Conservation (phyloP, 1,140 invertebrate genomes). For the Pseudomyrmex dendroicus region DNA sequence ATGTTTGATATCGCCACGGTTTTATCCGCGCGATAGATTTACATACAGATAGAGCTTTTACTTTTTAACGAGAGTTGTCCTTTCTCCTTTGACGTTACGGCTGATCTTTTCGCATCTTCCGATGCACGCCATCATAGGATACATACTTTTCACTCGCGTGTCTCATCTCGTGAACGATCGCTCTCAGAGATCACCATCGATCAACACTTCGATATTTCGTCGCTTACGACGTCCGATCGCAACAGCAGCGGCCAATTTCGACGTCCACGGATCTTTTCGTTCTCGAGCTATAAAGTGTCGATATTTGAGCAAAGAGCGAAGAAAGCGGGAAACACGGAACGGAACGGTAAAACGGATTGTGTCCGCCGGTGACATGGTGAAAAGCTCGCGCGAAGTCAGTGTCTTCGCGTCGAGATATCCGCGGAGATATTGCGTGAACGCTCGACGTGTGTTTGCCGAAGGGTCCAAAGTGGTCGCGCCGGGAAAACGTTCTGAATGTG, state of each 20-base stretch:
- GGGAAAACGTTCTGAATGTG: constrained; percentile 28
- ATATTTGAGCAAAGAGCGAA: neutral
- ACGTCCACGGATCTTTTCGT: constrained; percentile 28
- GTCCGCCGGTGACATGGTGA: constrained; percentile 47
- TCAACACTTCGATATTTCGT: constrained; percentile 36
- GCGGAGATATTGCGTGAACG: constrained; percentile 44
- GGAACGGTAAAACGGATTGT: constrained; percentile 20
- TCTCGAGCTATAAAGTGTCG: constrained; percentile 24
- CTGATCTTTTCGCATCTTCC: constrained; percentile 48
- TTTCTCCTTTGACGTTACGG: neutral
- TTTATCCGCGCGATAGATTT: constrained; percentile 77
- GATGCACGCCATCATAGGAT: constrained; percentile 39
- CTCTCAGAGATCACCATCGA: constrained; percentile 65
- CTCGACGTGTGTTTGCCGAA: constrained; percentile 37
- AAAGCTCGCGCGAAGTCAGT: constrained; percentile 1
- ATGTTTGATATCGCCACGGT: constrained; percentile 67
- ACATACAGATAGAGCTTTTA: constrained; percentile 79
- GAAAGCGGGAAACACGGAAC: neutral
- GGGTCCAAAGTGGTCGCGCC: constrained; percentile 7
- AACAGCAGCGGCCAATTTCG: constrained; percentile 21
- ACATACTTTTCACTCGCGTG: constrained; percentile 48
- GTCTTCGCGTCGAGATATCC: constrained; percentile 14
- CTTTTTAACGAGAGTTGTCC: constrained; percentile 78
- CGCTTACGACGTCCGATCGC: constrained; percentile 44
- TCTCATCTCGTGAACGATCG: constrained; percentile 52